A percentile compares a stretch with the other conserved stretches of the same genome.
These are phyloP conservation scores for Tiliacea aurago DNA, from an alignment of 2,888 invertebrate genomes.

Conservation along the genomic window DNA sequence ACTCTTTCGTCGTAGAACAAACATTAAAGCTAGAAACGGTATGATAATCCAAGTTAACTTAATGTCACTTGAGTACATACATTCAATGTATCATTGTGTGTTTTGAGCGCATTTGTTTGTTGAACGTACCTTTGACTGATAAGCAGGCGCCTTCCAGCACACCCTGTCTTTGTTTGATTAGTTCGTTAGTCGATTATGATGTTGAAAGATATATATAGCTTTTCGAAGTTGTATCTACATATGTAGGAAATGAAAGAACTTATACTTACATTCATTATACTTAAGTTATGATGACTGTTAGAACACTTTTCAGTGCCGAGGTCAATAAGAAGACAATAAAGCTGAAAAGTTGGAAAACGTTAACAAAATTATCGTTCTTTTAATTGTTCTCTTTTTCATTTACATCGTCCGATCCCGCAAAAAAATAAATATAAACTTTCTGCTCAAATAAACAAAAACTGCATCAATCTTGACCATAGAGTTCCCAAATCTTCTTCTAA, in stretches of 20 bases:
- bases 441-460: not conserved
- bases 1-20: slow-evolving; percentile 53
- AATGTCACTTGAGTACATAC: slow-evolving; percentile 56
- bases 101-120: slow-evolving; percentile 74
- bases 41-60: slow-evolving; percentile 62
- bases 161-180: slow-evolving; percentile 55
- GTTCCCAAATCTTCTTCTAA: slow-evolving; percentile 8
- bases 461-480: slow-evolving; percentile 14
- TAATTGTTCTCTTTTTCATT: not conserved
- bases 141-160: slow-evolving; percentile 75
- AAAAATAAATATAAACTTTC: not conserved
- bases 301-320: too few relatives aligned
- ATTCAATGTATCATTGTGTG: slow-evolving; percentile 64
- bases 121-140: slow-evolving; percentile 87
- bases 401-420: not conserved
- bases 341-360: not conserved
- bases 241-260: slow-evolving; percentile 4
- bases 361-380: not conserved
- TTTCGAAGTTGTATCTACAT: slow-evolving; percentile 14
- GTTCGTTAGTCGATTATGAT: slow-evolving; percentile 44
- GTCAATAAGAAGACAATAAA: not conserved
- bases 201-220: slow-evolving; percentile 12
- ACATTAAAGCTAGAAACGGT: slow-evolving; percentile 67
- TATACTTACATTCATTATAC: not conserved
- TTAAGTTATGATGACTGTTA: not conserved